Base-by-base conservation (phyloP, 2,888 invertebrate genomes). In the Reticulitermes lucifugus region DNA sequence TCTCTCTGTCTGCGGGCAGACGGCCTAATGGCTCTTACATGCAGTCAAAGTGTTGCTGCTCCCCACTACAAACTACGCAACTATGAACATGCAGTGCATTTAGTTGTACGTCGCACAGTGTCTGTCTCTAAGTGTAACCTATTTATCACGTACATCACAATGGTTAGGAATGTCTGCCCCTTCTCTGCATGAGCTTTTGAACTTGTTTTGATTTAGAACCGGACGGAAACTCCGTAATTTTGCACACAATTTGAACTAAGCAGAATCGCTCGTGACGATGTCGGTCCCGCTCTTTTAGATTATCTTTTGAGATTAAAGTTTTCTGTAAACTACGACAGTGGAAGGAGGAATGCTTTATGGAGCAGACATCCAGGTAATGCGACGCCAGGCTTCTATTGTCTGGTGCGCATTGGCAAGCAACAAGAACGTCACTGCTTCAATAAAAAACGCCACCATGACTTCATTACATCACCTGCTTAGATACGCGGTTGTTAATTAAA, bases 131-230 rank as follows among this genome's bases (percentile, higher is more conserved):
- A 65, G 65, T 65, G 7, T 65, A 65, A 25, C 65, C n/a, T 65
- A 65, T 65, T 65, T 65, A 65, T 65, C 65, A 65, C 65, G 65
- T n/a, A n/a, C 25, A 65, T 65, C n/a, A 65, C n/a, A 65, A 65
- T 25, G 65, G 65, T 65, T 60, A 65, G 65, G 65, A 65, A 65
- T 65, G 65, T 65, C 65, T 65, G 25, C n/a, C 6, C n/a, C n/a
- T n/a, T 65, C n/a, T n/a, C 65, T 25, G 65, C 65, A 12, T 25
- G n/a, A n/a, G 25, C 65, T 65, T 65, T 60, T 65, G n/a, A 25
- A 65, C 65, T 25, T 25, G 60, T 65, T 65, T 65, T 25, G 25
- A 25, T n/a, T n/a, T n/a, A 65, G n/a, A 65, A 65, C 65, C 25
- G 25, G 65, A 65, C 55, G 18, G 55, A 55, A 55, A 18, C 55